Evolutionary conservation across 2,888 invertebrate genomes (phyloP).

Genomic region (Leptopilina myrica): DNA sequence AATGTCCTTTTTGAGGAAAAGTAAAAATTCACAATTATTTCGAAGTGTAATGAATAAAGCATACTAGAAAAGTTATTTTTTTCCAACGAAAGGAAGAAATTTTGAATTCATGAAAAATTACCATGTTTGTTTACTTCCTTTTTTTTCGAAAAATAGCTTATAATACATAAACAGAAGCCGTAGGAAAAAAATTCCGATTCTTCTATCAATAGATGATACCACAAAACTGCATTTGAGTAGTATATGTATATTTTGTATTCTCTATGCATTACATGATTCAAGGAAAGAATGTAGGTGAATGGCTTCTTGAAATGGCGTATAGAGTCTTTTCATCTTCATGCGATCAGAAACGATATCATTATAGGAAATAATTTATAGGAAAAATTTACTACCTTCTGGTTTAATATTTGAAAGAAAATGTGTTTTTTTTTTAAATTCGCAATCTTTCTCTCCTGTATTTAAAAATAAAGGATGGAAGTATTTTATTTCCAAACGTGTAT

Average conservation of each 20-base stretch:
- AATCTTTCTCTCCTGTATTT: not conserved
- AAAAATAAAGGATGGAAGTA: too few species aligned
- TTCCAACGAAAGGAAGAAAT: too few species aligned
- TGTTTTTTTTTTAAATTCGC: not conserved
- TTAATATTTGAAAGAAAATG: not conserved
- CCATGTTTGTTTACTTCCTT: not conserved
- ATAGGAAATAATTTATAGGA: not conserved
- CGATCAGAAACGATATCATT: constrained; percentile 11
- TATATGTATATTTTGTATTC: not conserved
- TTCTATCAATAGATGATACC: constrained; percentile 9
- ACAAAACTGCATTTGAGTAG: not conserved
- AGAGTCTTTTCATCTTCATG: not conserved
- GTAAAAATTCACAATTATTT: too few species aligned
- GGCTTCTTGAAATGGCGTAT: constrained; percentile 1
- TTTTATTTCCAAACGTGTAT: too few species aligned
- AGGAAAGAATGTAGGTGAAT: constrained; percentile 15
- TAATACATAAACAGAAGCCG: not conserved
- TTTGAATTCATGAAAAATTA: not conserved
- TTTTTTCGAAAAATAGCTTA: not conserved
- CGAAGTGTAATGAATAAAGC: too few species aligned
- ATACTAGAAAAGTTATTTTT: too few species aligned
- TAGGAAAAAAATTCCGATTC: not conserved
- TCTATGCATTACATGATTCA: not conserved
- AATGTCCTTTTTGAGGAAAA: not conserved
- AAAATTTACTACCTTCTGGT: not conserved